Evolutionary conservation across 1,140 invertebrate species (phyloP).

Genomic region (Drosophila insularis): DNA sequence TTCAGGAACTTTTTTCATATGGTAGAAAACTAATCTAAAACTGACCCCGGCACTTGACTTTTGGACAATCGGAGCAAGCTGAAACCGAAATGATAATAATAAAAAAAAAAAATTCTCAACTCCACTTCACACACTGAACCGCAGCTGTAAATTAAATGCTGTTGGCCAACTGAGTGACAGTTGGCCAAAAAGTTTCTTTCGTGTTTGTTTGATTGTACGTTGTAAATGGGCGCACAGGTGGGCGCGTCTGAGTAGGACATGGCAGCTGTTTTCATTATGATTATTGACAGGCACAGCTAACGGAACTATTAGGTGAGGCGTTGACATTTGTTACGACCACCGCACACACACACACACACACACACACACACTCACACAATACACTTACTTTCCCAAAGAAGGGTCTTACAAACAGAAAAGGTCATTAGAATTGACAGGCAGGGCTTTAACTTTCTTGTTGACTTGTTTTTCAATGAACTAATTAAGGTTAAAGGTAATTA

Average conservation of each 20-base stretch:
- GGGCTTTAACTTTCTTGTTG: constrained; percentile 34
- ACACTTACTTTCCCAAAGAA: constrained; percentile 39
- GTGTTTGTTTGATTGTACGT: background rate
- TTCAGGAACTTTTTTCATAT: constrained; percentile 22
- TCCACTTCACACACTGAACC: constrained; percentile 32
- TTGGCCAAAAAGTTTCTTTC: constrained; percentile 55
- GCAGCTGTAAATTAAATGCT: constrained; percentile 74
- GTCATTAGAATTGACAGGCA: constrained; percentile 65
- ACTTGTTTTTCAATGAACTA: constrained; percentile 60
- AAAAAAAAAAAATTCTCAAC: background rate
- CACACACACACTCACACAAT: background rate
- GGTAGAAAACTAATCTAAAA: constrained; percentile 74
- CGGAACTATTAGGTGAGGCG: constrained; percentile 72
- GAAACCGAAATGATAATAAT: constrained; percentile 5
- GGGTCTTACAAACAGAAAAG: constrained; percentile 63
- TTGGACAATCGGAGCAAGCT: constrained; percentile 24
- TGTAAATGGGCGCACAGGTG: constrained; percentile 7
- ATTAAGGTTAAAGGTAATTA: constrained; percentile 55
- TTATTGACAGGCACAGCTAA: constrained; percentile 72
- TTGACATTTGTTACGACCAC: constrained; percentile 61
- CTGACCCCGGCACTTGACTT: constrained; percentile 68
- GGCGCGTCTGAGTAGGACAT: constrained; percentile 27
- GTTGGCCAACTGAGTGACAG: constrained; percentile 66
- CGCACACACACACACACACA: background rate
- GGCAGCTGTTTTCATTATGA: constrained; percentile 75